Conservation (phyloP, 2,113 vertebrate genomes). For the western clawed frog (Xenopus tropicalis) region DNA sequence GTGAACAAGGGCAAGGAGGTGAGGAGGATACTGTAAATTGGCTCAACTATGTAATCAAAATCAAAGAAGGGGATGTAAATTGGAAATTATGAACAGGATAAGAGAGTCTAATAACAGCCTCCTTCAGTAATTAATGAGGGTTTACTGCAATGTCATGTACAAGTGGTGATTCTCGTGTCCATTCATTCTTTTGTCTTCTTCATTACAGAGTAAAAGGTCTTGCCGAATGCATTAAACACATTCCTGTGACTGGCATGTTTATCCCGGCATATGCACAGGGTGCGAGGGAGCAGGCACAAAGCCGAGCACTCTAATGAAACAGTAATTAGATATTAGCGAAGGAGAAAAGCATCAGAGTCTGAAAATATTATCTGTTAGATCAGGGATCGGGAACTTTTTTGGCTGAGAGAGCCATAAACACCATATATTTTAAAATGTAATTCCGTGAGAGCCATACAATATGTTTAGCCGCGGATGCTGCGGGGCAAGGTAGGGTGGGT, state of each 20-base stretch:
- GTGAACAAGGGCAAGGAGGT: slow-evolving; percentile 28
- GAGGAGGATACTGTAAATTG: slow-evolving; percentile 5
- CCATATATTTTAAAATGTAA: too few relatives aligned
- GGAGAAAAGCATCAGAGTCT: too few relatives aligned
- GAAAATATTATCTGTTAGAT: too few relatives aligned
- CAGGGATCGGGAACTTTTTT: too few relatives aligned
- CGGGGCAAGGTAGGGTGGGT: too few relatives aligned
- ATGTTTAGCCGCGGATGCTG: too few relatives aligned
- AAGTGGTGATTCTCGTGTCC: slow-evolving; percentile 15
- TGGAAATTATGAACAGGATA: slow-evolving; percentile 30
- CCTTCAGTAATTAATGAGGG: slow-evolving; percentile 34
- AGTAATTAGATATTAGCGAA: too few relatives aligned
- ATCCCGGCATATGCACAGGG: too few relatives aligned
- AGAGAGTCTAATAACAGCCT: slow-evolving; percentile 20
- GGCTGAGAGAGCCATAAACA: too few relatives aligned
- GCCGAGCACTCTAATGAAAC: too few relatives aligned
- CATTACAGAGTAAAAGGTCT: slow-evolving; percentile 10
- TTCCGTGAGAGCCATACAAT: too few relatives aligned
- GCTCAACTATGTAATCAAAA: slow-evolving; percentile 38
- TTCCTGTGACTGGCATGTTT: neutral
- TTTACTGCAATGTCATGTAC: slow-evolving; percentile 35
- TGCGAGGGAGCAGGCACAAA: too few relatives aligned
- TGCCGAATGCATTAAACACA: slow-evolving; percentile 12
- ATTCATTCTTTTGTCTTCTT: slow-evolving; percentile 30
- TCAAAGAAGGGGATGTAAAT: slow-evolving; percentile 19